A percentile compares a stretch with the other conserved stretches of the same genome.
Evolutionary conservation across 2,888 invertebrate species (phyloP).

Genomic region (Cartodere bifasciata): DNA sequence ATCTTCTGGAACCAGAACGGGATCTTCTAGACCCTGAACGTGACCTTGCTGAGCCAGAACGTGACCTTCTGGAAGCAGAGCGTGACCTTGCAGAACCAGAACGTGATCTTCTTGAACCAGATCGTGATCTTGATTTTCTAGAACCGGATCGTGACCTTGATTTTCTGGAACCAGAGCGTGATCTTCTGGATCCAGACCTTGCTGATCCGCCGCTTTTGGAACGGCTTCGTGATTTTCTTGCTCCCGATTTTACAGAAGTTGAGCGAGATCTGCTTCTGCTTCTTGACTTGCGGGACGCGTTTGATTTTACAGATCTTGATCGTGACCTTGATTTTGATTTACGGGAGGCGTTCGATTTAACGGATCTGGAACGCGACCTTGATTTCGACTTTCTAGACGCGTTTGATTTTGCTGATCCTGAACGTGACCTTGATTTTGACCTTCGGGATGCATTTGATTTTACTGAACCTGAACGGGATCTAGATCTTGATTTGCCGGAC

Average conservation of each 20-base stretch:
- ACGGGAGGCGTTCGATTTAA: too few species aligned
- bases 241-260: constrained; percentile 9
- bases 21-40: constrained; percentile 18
- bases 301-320: constrained; percentile 18
- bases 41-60: constrained; percentile 15
- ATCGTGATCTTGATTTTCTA: constrained; percentile 19
- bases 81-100: constrained; percentile 20
- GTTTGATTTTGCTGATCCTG: constrained; percentile 19
- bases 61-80: constrained; percentile 16
- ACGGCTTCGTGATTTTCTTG: constrained; percentile 16
- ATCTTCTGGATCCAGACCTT: constrained; percentile 17
- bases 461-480: constrained; percentile 20
- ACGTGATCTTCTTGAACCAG: constrained; percentile 22
- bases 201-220: too few species aligned
- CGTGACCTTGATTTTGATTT: constrained; percentile 16
- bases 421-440: constrained; percentile 18
- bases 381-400: constrained; percentile 13
- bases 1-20: constrained; percentile 16
- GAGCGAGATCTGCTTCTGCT: constrained; percentile 15
- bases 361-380: constrained; percentile 15
- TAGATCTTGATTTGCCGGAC: constrained; percentile 19
- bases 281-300: constrained; percentile 9
- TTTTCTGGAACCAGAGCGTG: constrained; percentile 21
- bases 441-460: constrained; percentile 12
- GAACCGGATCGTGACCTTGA: constrained; percentile 19